Percentiles rank a stretch among this genome's conserved stretches.
Conservation (phyloP, 2,888 invertebrate genomes). For the Laspeyria flexula region DNA sequence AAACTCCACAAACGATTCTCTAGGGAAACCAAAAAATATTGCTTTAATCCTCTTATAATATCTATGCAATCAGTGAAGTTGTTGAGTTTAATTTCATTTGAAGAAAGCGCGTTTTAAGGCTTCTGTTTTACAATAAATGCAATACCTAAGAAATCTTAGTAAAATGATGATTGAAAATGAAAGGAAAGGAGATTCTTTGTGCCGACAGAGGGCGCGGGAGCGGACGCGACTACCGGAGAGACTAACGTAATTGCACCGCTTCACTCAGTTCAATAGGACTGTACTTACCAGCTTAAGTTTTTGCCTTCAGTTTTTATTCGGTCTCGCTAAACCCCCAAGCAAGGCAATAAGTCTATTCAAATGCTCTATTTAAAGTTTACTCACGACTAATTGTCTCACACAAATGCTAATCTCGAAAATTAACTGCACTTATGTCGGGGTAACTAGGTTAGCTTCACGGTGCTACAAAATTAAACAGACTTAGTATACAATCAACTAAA, state of each 20-base stretch:
- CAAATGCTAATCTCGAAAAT: conserved; percentile 60
- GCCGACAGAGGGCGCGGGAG: conserved; percentile 15
- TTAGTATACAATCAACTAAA: conserved; percentile 37
- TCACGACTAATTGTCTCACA: conserved; percentile 55
- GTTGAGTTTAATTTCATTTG: conserved; percentile 5
- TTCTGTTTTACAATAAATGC: conserved; percentile 38
- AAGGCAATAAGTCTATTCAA: conserved; percentile 50
- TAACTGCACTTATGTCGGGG: conserved; percentile 54
- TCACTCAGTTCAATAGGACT: conserved; percentile 47
- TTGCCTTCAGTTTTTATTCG: conserved; percentile 41
- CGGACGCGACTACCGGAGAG: conserved; percentile 25
- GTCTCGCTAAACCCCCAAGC: conserved; percentile 34
- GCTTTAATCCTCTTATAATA: conserved; percentile 1
- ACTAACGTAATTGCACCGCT: conserved; percentile 54
- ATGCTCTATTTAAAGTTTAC: conserved; percentile 57
- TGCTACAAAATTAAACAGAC: conserved; percentile 45
- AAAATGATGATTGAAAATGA: conserved; percentile 54
- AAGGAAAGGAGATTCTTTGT: conserved; percentile 49
- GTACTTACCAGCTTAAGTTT: conserved; percentile 50
- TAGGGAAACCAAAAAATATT: conserved; percentile 7
- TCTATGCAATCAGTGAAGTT: conserved; percentile 4
- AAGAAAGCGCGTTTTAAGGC: conserved; percentile 21
- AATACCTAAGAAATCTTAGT: conserved; percentile 44
- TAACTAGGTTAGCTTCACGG: conserved; percentile 50
- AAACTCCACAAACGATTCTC: conserved; percentile 6